Conservation (phyloP, 2,113 vertebrate genomes). For the Pteruthius melanotis region DNA sequence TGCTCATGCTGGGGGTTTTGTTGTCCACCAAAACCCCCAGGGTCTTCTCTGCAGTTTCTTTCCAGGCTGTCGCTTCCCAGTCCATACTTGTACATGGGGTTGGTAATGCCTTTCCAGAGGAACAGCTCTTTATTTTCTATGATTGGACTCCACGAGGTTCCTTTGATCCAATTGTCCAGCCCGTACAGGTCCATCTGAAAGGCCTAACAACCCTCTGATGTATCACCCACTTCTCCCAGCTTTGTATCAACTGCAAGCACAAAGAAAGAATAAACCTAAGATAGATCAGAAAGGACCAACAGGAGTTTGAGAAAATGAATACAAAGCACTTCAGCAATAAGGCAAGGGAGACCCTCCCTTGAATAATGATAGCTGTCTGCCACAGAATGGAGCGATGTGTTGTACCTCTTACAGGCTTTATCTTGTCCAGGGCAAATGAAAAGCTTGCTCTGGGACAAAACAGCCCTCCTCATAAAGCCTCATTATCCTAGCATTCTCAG, state of each 20-base stretch:
- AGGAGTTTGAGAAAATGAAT: background rate
- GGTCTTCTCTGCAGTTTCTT: background rate
- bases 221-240: background rate
- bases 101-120: background rate
- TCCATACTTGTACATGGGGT: background rate
- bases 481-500: background rate
- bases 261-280: background rate
- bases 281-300: background rate
- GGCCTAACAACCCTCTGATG: background rate
- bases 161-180: background rate
- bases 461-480: background rate
- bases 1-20: background rate
- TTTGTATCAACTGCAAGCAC: background rate
- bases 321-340: background rate
- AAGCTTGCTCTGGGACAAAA: background rate
- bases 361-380: background rate
- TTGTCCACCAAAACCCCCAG: background rate
- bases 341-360: background rate
- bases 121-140: background rate
- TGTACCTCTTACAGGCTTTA: background rate
- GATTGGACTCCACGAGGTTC: background rate
- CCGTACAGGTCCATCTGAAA: background rate
- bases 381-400: background rate
- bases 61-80: rapidly evolving
- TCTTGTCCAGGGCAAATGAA: background rate